Evolutionary conservation across 2,888 invertebrate species (phyloP).

Genomic region (Graphium colonna): DNA sequence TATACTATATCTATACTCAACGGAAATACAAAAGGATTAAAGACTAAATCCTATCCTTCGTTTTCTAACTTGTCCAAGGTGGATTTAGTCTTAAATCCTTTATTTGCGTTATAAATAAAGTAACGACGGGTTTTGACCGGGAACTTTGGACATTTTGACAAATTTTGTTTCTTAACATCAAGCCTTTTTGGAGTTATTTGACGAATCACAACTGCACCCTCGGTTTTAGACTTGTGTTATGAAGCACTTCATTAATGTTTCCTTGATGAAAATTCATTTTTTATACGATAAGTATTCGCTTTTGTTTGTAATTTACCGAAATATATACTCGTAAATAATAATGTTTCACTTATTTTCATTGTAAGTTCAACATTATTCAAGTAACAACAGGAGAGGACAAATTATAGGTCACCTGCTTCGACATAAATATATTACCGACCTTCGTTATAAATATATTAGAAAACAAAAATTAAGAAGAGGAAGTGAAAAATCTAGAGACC

Average conservation of each 20-base stretch:
- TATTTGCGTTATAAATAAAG: too few species aligned
- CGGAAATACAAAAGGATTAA: constrained; percentile 53
- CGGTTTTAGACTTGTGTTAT: constrained; percentile 47
- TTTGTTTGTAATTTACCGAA: not conserved
- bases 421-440: too few species aligned
- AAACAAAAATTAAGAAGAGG: too few species aligned
- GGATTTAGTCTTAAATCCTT: too few species aligned
- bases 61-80: constrained; percentile 52
- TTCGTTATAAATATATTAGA: too few species aligned
- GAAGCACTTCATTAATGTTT: constrained; percentile 37
- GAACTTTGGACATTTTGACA: constrained; percentile 64
- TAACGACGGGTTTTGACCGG: constrained; percentile 30
- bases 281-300: not conserved
- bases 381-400: too few species aligned
- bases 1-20: too few species aligned
- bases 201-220: constrained; percentile 56
- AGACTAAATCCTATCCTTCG: constrained; percentile 46
- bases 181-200: constrained; percentile 48
- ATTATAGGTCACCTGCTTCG: too few species aligned
- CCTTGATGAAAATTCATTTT: constrained; percentile 33
- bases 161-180: constrained; percentile 58
- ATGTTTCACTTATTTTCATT: too few species aligned
- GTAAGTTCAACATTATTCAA: too few species aligned
- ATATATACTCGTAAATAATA: too few species aligned
- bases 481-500: too few species aligned